Percentiles rank a stretch among this genome's conserved stretches.
These are phyloP conservation scores for Emydocephalus ijimae DNA, from an alignment of 2,113 vertebrate genomes.

Conservation along the genomic window DNA sequence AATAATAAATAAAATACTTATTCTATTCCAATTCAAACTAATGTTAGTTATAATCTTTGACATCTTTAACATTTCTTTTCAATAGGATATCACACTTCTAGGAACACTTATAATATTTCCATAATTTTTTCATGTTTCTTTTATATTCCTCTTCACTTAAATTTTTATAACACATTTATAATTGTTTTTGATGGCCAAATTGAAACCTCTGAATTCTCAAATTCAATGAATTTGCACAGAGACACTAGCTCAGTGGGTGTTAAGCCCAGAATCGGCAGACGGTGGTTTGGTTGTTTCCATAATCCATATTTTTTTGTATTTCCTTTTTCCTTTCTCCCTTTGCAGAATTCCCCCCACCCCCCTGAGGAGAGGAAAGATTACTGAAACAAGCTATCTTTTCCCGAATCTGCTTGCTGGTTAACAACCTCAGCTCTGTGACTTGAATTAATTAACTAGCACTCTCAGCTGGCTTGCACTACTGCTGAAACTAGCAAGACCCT, in stretches of 20 bases:
- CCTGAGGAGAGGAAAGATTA: background rate
- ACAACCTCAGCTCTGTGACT: background rate
- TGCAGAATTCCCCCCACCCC: background rate
- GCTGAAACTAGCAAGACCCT: background rate
- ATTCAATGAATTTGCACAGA: background rate
- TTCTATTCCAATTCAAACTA: too few species aligned
- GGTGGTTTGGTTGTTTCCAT: background rate
- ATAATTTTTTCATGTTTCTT: too few species aligned
- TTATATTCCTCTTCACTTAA: too few species aligned
- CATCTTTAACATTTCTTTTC: too few species aligned
- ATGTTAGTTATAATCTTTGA: too few species aligned
- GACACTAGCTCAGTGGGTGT: background rate
- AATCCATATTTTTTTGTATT: background rate
- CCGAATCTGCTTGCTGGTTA: background rate
- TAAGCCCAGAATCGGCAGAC: background rate
- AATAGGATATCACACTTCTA: too few species aligned
- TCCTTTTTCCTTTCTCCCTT: background rate
- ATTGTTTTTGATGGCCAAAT: background rate
- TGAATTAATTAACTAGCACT: background rate
- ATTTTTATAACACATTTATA: too few species aligned
- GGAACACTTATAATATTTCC: too few species aligned
- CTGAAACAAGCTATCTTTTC: background rate
- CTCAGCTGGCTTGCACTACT: background rate
- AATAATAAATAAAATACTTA: too few species aligned
- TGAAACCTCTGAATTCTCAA: background rate